Evolutionary conservation across 2,888 invertebrate genomes (phyloP).

Genomic region (Meteorus colon): DNA sequence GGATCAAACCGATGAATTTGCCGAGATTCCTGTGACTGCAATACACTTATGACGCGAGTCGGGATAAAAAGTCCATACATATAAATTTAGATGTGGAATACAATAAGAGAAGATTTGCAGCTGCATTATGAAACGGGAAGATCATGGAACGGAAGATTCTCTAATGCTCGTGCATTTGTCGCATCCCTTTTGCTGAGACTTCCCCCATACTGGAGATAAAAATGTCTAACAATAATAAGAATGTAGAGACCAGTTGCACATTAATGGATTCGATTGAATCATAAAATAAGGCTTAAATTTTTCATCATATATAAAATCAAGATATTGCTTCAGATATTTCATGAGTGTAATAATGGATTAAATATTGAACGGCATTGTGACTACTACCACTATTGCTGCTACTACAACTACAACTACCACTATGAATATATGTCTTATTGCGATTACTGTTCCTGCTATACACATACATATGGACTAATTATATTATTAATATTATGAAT

Average conservation of each 20-base stretch:
- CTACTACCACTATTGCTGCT: slow-evolving; percentile 15
- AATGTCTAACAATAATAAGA: not conserved
- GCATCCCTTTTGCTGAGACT: slow-evolving; percentile 17
- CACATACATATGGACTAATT: not conserved
- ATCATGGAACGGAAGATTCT: slow-evolving; percentile 45
- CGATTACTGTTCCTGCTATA: not conserved
- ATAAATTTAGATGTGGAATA: slow-evolving; percentile 17
- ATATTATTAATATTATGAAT: not conserved
- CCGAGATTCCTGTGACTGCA: slow-evolving; percentile 58
- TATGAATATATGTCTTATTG: not conserved
- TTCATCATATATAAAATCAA: slow-evolving; percentile 1
- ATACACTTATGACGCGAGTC: slow-evolving; percentile 39
- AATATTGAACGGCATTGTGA: not conserved
- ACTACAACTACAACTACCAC: not conserved
- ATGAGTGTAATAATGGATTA: slow-evolving; percentile 26
- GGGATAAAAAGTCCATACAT: slow-evolving; percentile 14
- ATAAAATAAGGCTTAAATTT: not conserved
- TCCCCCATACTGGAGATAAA: not conserved
- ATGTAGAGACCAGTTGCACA: not conserved
- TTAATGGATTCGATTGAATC: not conserved
- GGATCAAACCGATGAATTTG: slow-evolving; percentile 59
- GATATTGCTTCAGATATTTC: slow-evolving; percentile 2
- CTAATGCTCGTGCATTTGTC: slow-evolving; percentile 44
- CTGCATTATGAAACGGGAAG: slow-evolving; percentile 44
- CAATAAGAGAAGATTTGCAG: slow-evolving; percentile 1